Percentiles rank a stretch among this genome's conserved stretches.
These are phyloP conservation scores for Limnothrissa miodon DNA, from an alignment of 2,113 vertebrate species.

Conservation along the genomic window DNA sequence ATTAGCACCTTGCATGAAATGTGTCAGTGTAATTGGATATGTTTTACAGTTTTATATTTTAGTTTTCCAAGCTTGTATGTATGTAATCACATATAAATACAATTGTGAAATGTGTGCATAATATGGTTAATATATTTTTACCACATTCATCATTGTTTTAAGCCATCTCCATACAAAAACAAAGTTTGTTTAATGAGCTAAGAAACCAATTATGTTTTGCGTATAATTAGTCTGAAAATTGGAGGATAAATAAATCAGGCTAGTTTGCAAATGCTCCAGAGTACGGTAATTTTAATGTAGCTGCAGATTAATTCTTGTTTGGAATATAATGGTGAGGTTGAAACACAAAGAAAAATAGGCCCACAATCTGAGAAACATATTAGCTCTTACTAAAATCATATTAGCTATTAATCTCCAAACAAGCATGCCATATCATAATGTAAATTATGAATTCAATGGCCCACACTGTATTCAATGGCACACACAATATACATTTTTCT, in stretches of 20 bases:
- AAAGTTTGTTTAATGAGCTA: background rate
- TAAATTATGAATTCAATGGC: background rate
- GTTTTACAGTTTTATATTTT: background rate
- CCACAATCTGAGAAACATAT: background rate
- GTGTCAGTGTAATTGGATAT: background rate
- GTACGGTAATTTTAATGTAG: background rate
- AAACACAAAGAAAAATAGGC: background rate
- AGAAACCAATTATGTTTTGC: background rate
- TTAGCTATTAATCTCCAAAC: background rate
- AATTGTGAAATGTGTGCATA: background rate
- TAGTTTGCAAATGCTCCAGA: conserved; percentile 1
- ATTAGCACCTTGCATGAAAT: background rate
- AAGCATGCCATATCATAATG: background rate
- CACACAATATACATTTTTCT: background rate
- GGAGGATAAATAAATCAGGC: conserved; percentile 1
- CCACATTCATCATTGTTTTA: background rate
- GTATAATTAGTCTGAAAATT: conserved; percentile 5
- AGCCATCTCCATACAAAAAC: background rate
- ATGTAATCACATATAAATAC: too few species aligned
- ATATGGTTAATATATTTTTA: background rate
- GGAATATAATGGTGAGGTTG: background rate
- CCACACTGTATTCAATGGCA: background rate
- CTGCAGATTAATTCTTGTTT: background rate
- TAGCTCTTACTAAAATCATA: background rate
- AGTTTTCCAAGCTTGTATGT: too few species aligned